phyloP scores from a whole-genome alignment of 2,113 vertebrate species.

The Cheilinus undulatus region DNA sequence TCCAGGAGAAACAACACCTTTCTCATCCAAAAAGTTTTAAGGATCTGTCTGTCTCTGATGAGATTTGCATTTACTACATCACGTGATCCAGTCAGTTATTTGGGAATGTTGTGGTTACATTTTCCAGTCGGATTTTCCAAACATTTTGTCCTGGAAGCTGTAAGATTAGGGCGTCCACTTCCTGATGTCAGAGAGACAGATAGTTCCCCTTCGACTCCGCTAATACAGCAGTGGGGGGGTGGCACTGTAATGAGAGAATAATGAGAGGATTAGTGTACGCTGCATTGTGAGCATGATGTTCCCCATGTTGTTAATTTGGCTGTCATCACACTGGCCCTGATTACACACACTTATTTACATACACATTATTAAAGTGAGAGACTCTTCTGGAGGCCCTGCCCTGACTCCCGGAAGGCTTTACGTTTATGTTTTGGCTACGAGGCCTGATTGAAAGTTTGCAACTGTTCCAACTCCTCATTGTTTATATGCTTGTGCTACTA shows the following conservation, averaged over 20 bases:
- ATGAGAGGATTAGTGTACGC: constrained; percentile 31
- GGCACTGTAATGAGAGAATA: constrained; percentile 53
- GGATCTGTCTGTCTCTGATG: no score
- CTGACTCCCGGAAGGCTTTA: constrained; percentile 54
- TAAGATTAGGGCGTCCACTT: constrained; percentile 30
- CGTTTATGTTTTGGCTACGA: constrained; percentile 71
- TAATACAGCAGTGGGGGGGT: constrained; percentile 12
- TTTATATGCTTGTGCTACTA: constrained; percentile 68
- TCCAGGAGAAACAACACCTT: no score
- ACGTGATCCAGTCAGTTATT: background rate
- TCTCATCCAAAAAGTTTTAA: no score
- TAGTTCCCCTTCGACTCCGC: constrained; percentile 16
- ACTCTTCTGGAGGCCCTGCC: constrained; percentile 25
- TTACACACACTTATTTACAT: constrained; percentile 3
- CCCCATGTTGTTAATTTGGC: constrained; percentile 60
- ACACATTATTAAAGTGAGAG: constrained; percentile 25
- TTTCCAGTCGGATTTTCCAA: background rate
- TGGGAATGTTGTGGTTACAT: background rate
- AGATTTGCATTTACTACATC: no score
- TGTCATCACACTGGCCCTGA: constrained; percentile 53
- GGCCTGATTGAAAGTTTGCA: constrained; percentile 59
- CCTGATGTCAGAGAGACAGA: constrained; percentile 35
- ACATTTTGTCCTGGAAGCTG: background rate
- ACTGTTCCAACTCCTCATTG: constrained; percentile 60
- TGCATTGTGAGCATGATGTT: constrained; percentile 41